Evolutionary conservation across 2,797 vertebrate genomes (phyloP).

Genomic region (Manis javanica): DNA sequence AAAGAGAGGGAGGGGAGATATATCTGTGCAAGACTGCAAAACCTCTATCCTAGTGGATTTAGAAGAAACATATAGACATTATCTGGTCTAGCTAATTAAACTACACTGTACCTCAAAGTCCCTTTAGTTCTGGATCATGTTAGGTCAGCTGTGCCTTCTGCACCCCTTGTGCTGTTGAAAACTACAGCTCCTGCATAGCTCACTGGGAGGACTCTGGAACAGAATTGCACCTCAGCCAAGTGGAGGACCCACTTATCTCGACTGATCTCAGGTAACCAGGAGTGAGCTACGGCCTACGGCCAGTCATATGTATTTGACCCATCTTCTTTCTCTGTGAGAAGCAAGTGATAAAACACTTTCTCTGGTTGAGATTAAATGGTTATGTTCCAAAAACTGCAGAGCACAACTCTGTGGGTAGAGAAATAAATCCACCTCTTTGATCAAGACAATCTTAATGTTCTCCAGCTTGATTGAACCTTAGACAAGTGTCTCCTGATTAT

Average conservation of each 20-base stretch:
- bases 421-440: conserved; percentile 61
- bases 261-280: not conserved
- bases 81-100: not conserved
- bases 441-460: not conserved
- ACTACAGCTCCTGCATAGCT: not conserved
- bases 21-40: not conserved
- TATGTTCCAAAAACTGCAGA: conserved; percentile 39
- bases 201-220: not conserved
- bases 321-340: conserved; percentile 51
- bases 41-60: not conserved
- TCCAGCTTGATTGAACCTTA: not conserved
- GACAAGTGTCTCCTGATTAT: not conserved
- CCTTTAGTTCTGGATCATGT: not conserved
- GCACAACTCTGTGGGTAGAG: not conserved
- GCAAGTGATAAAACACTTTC: conserved; percentile 58
- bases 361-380: conserved; percentile 24
- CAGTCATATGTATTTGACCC: not conserved
- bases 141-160: not conserved
- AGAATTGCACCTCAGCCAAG: not conserved
- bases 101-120: not conserved
- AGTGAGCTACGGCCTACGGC: not conserved
- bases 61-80: not conserved
- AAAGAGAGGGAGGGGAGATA: not conserved
- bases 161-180: not conserved
- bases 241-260: not conserved